Evolutionary conservation across 1,140 invertebrate genomes (phyloP).

Genomic region (Cherax quadricarinatus): DNA sequence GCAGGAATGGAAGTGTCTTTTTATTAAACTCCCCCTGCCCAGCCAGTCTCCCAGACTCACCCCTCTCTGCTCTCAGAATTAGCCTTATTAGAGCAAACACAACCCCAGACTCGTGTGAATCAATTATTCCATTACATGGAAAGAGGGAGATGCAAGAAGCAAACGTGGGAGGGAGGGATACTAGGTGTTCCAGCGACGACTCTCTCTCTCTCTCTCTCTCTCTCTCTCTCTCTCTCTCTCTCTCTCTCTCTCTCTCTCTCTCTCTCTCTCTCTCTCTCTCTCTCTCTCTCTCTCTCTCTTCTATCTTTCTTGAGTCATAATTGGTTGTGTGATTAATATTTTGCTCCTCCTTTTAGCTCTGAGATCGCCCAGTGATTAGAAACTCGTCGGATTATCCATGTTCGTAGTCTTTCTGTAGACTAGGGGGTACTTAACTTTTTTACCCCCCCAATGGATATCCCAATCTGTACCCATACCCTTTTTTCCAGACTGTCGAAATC

Average conservation of each 20-base stretch:
- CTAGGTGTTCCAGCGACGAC: too few relatives aligned
- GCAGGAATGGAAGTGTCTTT: background rate
- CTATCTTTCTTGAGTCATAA: background rate
- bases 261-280: conserved; percentile 10
- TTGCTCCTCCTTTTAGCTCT: too few relatives aligned
- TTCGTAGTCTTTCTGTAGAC: too few relatives aligned
- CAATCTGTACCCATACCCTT: too few relatives aligned
- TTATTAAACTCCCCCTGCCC: background rate
- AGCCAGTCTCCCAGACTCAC: background rate
- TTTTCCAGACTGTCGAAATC: too few relatives aligned
- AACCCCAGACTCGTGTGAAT: background rate
- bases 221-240: conserved; percentile 14
- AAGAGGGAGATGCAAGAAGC: background rate
- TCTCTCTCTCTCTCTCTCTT: conserved; percentile 3
- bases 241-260: conserved; percentile 9
- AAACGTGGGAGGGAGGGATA: background rate
- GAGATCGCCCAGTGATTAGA: too few relatives aligned
- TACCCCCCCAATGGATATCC: too few relatives aligned
- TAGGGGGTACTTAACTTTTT: too few relatives aligned
- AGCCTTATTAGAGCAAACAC: background rate
- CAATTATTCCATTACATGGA: background rate
- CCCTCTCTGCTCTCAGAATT: background rate
- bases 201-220: background rate
- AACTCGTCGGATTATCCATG: too few relatives aligned
- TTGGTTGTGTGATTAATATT: too few relatives aligned